These are phyloP conservation scores for Urocitellus parryii DNA, from an alignment of 2,113 vertebrate species.

Conservation along the genomic window DNA sequence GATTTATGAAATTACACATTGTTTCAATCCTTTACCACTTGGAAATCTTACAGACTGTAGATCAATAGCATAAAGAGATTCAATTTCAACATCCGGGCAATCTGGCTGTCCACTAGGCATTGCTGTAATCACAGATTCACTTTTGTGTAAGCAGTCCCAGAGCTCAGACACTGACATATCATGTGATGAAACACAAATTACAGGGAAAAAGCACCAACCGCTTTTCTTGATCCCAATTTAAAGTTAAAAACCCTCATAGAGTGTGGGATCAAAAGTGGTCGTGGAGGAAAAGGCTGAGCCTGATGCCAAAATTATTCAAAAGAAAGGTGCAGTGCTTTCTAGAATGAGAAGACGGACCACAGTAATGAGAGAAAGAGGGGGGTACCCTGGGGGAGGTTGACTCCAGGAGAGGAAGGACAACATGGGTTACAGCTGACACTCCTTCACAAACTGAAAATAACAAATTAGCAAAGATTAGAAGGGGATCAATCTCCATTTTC, in stretches of 20 bases:
- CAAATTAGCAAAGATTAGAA: background rate
- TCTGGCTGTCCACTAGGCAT: background rate
- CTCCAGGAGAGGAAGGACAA: background rate
- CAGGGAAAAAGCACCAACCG: background rate
- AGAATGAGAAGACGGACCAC: background rate
- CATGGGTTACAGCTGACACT: background rate
- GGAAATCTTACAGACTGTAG: background rate
- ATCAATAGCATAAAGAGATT: slow-evolving; percentile 2
- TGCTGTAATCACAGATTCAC: background rate
- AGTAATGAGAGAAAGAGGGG: background rate
- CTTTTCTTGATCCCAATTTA: slow-evolving; percentile 5
- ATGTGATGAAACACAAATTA: background rate
- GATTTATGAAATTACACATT: background rate
- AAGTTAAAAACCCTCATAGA: background rate
- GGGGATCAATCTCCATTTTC: background rate
- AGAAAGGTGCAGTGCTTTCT: background rate
- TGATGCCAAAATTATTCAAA: background rate
- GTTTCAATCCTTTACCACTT: background rate
- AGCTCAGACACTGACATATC: background rate
- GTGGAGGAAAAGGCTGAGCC: background rate
- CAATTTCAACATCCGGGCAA: background rate
- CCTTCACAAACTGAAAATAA: background rate
- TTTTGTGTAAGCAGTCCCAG: background rate
- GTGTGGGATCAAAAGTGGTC: background rate
- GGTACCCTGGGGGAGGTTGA: background rate